phyloP scores from a whole-genome alignment of 2,797 vertebrate genomes.

The Cheirogaleus major region DNA sequence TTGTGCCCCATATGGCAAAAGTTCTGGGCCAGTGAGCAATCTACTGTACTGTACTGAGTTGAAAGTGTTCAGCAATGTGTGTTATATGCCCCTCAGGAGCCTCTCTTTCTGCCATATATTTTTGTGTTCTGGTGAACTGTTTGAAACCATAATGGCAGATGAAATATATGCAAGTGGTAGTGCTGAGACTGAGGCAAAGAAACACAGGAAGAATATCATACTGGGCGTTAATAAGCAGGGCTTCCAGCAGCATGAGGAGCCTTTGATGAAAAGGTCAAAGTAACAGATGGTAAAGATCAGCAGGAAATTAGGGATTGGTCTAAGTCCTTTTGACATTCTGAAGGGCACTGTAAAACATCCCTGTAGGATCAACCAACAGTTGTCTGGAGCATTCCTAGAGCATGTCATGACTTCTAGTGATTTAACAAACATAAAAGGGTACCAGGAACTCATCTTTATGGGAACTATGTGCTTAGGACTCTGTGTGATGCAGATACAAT shows the following conservation, averaged over 20 bases:
- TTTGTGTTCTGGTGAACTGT: slow-evolving; percentile 56
- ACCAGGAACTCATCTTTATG: background rate
- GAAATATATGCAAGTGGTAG: background rate
- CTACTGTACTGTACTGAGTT: background rate
- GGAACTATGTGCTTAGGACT: background rate
- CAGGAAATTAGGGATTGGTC: slow-evolving; percentile 71
- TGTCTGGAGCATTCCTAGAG: slow-evolving; percentile 49
- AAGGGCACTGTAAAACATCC: slow-evolving; percentile 46
- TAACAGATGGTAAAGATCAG: slow-evolving; percentile 73
- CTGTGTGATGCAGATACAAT: background rate
- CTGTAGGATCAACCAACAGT: slow-evolving; percentile 27
- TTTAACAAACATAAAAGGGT: background rate
- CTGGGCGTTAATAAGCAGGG: background rate
- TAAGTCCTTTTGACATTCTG: slow-evolving; percentile 73
- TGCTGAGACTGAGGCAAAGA: background rate
- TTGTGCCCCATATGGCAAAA: slow-evolving; percentile 35
- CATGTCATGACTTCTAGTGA: background rate
- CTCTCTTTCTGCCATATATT: slow-evolving; percentile 37
- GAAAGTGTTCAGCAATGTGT: slow-evolving; percentile 6
- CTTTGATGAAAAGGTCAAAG: slow-evolving; percentile 76
- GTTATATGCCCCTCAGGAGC: background rate
- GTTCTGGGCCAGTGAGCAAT: slow-evolving; percentile 19
- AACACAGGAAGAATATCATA: background rate
- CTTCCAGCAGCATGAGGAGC: slow-evolving; percentile 36
- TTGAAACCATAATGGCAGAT: slow-evolving; percentile 39